These are phyloP conservation scores for Bugula neritina DNA, from an alignment of 2,888 invertebrate species.

Conservation along the genomic window DNA sequence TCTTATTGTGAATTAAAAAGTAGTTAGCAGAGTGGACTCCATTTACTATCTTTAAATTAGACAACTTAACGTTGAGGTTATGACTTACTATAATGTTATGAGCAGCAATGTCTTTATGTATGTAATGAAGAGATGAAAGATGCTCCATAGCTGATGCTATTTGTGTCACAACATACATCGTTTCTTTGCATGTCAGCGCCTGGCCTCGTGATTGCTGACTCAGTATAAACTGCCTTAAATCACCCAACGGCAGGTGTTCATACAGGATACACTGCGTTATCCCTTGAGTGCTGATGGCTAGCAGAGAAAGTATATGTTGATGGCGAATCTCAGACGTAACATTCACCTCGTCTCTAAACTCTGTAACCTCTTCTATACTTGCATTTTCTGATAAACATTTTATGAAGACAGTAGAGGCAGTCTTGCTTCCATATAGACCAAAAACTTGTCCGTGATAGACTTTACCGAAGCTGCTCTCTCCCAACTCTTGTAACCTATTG, in stretches of 20 bases:
- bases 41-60: slow-evolving; percentile 89
- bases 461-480: slow-evolving; percentile 80
- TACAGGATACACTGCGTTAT: slow-evolving; percentile 92
- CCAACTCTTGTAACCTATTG: slow-evolving; percentile 47
- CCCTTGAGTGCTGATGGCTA: slow-evolving; percentile 79
- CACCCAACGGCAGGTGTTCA: slow-evolving; percentile 66
- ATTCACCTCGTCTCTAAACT: slow-evolving; percentile 88
- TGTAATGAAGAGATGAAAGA: slow-evolving; percentile 75
- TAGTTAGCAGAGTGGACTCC: slow-evolving; percentile 92
- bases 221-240: slow-evolving; percentile 23
- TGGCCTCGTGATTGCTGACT: slow-evolving; percentile 32
- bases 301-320: slow-evolving; percentile 88
- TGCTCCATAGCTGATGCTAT: slow-evolving; percentile 57
- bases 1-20: slow-evolving; percentile 86
- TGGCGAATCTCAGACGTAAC: slow-evolving; percentile 88
- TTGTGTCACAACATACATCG: slow-evolving; percentile 75
- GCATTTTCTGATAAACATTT: slow-evolving; percentile 91
- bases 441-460: slow-evolving; percentile 88
- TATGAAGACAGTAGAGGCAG: slow-evolving; percentile 72
- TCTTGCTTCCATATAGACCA: slow-evolving; percentile 46
- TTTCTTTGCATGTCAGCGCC: slow-evolving; percentile 59
- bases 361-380: slow-evolving; percentile 79
- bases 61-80: slow-evolving; percentile 89
- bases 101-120: slow-evolving; percentile 91
- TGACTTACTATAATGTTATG: slow-evolving; percentile 94